Evolutionary conservation across 2,797 vertebrate genomes (phyloP), one percentile per base, ranked within the genome.

Genomic region (Bryconaethiops microstoma): DNA sequence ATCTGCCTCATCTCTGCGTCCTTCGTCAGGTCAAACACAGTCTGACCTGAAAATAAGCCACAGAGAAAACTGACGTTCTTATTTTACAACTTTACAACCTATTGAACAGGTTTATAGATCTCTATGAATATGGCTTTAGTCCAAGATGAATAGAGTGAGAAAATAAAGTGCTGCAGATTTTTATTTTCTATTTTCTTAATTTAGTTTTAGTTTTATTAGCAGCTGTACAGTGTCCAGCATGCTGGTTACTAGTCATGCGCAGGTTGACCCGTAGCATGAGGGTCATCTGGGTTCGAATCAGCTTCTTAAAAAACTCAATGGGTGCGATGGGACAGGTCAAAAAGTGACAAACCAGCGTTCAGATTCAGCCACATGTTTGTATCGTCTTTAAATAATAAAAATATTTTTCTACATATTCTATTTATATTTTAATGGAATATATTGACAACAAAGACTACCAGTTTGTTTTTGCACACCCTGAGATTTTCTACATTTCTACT

Each of bases 1-100:
- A 96, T 86, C 83, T 96, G 95, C 83, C 94, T 97, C 92, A 98
- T 96, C 87, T 96, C 95, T 13, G 91, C 77, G 70, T 96, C 93
- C 25, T 94, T 96, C 21, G 96, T 96, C 86, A 99, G 91, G 87
- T 98, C 96, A 88, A 96, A 91, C 14, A 93, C 95, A 0, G 94
- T 97, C 92, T 99, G 96, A 90, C 94, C 98, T 99, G 91, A 78
- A 82, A 84, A 35, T 55, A 63, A 74, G 8, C 78, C n/a, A 45
- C 17, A 57, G 60, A 76, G 5, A 10, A 42, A 8, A 71, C 7
- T 29, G 72, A n/a, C 42, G 5, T 45, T 39, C 17, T 39, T 4
- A 39, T 29, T 29, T 29, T 29, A 29, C 29, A 29, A 29, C 29
- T 29, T 64, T 64, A 64, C 25, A 35, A 23, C 29, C 6, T 23